Evolutionary conservation across 2,113 vertebrate species (phyloP).

Genomic region (Leucoraja erinaceus): DNA sequence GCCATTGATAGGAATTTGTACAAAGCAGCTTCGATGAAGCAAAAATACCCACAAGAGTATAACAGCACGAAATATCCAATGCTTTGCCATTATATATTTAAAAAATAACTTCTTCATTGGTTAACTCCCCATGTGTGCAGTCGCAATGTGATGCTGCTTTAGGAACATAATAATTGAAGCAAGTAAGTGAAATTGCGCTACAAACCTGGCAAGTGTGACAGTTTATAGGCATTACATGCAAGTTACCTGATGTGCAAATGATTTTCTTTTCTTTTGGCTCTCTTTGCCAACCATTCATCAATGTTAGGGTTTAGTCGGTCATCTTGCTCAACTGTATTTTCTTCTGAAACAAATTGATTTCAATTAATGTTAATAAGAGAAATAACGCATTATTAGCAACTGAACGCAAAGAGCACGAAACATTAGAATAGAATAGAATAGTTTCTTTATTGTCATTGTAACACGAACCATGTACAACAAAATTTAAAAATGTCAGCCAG

Average conservation of each 20-base stretch:
- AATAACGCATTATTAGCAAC: background rate
- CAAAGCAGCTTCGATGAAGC: background rate
- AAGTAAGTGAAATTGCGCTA: background rate
- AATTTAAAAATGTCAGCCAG: too few relatives aligned
- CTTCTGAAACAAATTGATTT: slow-evolving; percentile 5
- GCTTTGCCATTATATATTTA: too few relatives aligned
- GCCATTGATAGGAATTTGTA: background rate
- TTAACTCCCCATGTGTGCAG: background rate
- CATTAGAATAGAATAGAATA: too few relatives aligned
- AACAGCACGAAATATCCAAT: background rate
- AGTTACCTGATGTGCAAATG: slow-evolving; percentile 65
- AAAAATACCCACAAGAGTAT: background rate
- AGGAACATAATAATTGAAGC: background rate
- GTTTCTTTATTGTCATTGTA: too few relatives aligned
- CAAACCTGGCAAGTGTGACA: background rate
- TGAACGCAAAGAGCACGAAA: background rate
- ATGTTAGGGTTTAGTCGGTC: slow-evolving; percentile 51
- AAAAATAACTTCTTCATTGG: background rate
- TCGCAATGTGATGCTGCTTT: background rate
- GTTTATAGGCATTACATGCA: background rate
- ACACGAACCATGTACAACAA: too few relatives aligned
- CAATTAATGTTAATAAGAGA: background rate
- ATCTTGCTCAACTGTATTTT: slow-evolving; percentile 43
- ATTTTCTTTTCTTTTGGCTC: slow-evolving; percentile 62
- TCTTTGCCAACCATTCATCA: slow-evolving; percentile 78